Conservation (phyloP, 2,888 invertebrate species). For the Lamellibrachia columna region DNA sequence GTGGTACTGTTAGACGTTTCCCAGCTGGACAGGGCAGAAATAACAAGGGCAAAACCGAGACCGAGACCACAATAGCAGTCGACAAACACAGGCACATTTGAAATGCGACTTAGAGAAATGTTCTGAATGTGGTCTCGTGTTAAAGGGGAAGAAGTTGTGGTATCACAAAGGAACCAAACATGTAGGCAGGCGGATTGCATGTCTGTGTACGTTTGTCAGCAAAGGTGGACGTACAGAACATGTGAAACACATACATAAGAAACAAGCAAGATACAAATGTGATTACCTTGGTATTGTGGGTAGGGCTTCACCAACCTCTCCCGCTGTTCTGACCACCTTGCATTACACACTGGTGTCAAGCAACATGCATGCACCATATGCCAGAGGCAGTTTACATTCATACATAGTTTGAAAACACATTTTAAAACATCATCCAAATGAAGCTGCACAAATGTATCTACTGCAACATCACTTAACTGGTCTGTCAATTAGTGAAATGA, state of each 20-base stretch:
- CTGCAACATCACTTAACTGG: neutral
- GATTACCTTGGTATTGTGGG: neutral
- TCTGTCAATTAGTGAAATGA: neutral
- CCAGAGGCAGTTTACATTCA: neutral
- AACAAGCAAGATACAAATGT: neutral
- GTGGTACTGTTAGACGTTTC: neutral
- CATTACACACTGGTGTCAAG: neutral
- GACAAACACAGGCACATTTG: neutral
- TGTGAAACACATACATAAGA: neutral
- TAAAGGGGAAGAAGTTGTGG: neutral
- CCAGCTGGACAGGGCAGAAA: neutral
- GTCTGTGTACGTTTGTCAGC: neutral
- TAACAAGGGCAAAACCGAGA: neutral
- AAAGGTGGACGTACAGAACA: neutral
- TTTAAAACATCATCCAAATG: neutral
- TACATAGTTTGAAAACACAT: neutral
- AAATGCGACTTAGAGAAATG: neutral
- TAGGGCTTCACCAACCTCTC: neutral
- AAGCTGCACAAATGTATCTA: neutral
- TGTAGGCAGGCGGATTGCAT: neutral
- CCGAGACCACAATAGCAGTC: neutral
- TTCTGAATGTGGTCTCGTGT: neutral
- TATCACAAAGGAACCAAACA: neutral
- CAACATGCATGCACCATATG: neutral
- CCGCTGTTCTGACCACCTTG: neutral